These are phyloP conservation scores for Drosophila virilis DNA, from an alignment of 1,140 invertebrate genomes.

Conservation along the genomic window DNA sequence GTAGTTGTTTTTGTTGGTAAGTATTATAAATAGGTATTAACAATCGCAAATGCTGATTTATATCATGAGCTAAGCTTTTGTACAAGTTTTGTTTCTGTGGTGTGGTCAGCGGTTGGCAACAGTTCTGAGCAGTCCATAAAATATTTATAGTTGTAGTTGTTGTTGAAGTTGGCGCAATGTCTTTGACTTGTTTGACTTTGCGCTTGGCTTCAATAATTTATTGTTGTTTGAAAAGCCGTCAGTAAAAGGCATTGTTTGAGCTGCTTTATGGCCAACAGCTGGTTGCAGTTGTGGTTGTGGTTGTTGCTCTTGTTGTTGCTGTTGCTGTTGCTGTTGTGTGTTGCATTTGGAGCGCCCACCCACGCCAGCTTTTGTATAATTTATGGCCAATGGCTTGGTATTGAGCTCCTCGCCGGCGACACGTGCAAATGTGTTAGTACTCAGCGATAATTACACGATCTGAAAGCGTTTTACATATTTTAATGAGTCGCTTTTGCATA, in stretches of 20 bases:
- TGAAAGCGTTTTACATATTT: conserved; percentile 56
- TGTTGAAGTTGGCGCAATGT: conserved; percentile 55
- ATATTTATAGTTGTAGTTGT: conserved; percentile 11
- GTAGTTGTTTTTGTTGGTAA: conserved; percentile 29
- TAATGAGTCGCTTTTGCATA: conserved; percentile 63
- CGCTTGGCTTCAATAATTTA: conserved; percentile 77
- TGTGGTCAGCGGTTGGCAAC: conserved; percentile 70
- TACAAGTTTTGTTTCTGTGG: conserved; percentile 39
- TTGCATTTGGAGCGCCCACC: conserved; percentile 48
- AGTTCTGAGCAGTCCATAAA: conserved; percentile 36
- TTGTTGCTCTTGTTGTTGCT: background rate
- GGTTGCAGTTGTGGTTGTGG: conserved; percentile 8
- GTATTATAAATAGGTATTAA: conserved; percentile 54
- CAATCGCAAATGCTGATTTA: conserved; percentile 67
- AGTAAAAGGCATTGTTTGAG: conserved; percentile 71
- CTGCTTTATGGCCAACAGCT: conserved; percentile 69
- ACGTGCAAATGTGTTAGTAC: conserved; percentile 34
- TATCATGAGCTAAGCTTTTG: conserved; percentile 57
- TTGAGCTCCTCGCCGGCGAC: conserved; percentile 20
- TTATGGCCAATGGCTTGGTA: conserved; percentile 34
- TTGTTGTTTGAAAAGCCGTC: conserved; percentile 70
- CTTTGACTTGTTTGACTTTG: conserved; percentile 76
- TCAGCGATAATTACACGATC: conserved; percentile 35
- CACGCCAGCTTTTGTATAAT: conserved; percentile 56
- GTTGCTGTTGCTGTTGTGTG: background rate